phyloP scores from a whole-genome alignment of 2,888 invertebrate genomes.

The Bimastos eiseni region DNA sequence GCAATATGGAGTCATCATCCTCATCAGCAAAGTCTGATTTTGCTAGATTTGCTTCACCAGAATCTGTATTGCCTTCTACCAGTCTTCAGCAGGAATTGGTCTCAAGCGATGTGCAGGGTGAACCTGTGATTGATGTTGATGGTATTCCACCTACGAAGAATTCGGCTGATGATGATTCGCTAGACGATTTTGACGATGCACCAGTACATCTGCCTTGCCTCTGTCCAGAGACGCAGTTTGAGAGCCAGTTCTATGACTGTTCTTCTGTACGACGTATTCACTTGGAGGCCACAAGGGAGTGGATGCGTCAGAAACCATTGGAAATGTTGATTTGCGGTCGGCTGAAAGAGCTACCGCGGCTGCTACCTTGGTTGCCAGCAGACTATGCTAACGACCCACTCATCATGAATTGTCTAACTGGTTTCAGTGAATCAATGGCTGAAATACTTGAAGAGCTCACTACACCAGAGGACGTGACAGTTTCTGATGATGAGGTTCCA shows the following conservation, averaged over 20 bases:
- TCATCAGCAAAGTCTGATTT: not conserved
- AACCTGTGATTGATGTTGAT: not conserved
- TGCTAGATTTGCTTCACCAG: not conserved
- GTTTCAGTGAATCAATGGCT: not conserved
- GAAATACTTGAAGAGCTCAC: not conserved
- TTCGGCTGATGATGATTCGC: not conserved
- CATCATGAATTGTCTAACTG: not conserved
- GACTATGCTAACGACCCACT: not conserved
- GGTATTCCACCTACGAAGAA: not conserved
- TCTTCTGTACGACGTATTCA: constrained; percentile 31
- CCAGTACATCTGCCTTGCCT: constrained; percentile 28
- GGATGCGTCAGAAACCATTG: constrained; percentile 36
- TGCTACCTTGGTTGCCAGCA: not conserved
- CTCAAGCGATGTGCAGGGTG: not conserved
- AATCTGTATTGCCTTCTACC: not conserved
- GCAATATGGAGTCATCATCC: not conserved
- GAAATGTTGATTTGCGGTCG: constrained; percentile 32
- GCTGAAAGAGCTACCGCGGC: not conserved
- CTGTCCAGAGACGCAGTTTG: constrained; percentile 36
- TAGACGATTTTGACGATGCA: not conserved
- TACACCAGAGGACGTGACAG: not conserved
- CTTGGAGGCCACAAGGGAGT: constrained; percentile 33
- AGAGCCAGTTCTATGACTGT: constrained; percentile 32
- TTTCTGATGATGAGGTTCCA: not conserved
- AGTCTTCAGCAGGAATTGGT: not conserved